Percentiles rank a stretch among this genome's conserved stretches.
Conservation (phyloP, 1,140 invertebrate species). For the Cherax quadricarinatus region DNA sequence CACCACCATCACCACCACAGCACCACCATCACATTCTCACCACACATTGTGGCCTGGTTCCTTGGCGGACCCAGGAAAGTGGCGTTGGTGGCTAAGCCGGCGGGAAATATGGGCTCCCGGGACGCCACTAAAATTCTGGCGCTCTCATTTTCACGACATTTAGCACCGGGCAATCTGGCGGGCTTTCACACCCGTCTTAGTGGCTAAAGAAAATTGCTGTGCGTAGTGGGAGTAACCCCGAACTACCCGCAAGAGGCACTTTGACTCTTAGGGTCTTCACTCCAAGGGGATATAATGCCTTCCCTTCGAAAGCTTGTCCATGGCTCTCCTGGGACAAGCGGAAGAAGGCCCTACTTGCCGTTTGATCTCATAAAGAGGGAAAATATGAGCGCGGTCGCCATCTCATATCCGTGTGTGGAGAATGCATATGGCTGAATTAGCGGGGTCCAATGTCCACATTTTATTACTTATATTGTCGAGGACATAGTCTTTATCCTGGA, state of each 20-base stretch:
- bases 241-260: not conserved
- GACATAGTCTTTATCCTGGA: slow-evolving; percentile 70
- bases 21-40: slow-evolving; percentile 18
- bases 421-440: slow-evolving; percentile 74
- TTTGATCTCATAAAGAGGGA: slow-evolving; percentile 74
- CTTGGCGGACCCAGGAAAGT: slow-evolving; percentile 41
- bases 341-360: slow-evolving; percentile 73
- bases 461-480: slow-evolving; percentile 73
- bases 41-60: slow-evolving; percentile 36
- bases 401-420: slow-evolving; percentile 73
- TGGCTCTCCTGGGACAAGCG: slow-evolving; percentile 56
- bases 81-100: slow-evolving; percentile 69
- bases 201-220: slow-evolving; percentile 73
- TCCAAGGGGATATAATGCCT: slow-evolving; percentile 30
- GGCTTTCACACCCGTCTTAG: slow-evolving; percentile 74
- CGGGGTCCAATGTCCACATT: slow-evolving; percentile 71
- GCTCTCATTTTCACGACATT: slow-evolving; percentile 74
- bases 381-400: slow-evolving; percentile 72
- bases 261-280: slow-evolving; percentile 29
- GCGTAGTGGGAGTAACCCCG: slow-evolving; percentile 48
- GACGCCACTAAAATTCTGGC: slow-evolving; percentile 73
- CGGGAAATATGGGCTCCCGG: slow-evolving; percentile 72
- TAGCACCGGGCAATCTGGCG: slow-evolving; percentile 74
- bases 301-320: not conserved
- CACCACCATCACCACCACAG: slow-evolving; percentile 17